Percentiles rank a stretch among this genome's conserved stretches.
These are phyloP conservation scores for Actinopyga echinites DNA, from an alignment of 53 echinoderm and acorn worm species.

Conservation along the genomic window DNA sequence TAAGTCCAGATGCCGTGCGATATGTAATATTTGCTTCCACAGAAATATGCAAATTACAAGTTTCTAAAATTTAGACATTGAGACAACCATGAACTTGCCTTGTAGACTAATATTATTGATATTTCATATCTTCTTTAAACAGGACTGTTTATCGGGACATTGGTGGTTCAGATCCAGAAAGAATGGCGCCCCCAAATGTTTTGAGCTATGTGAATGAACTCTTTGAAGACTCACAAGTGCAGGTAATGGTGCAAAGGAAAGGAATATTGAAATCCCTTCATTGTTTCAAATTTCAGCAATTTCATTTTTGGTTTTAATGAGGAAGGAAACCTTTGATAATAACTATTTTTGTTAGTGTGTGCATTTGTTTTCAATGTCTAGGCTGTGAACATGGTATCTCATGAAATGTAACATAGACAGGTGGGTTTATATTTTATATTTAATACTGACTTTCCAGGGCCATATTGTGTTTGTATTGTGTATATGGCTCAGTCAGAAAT, in stretches of 20 bases:
- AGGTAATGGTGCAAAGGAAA: background rate
- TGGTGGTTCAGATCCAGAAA: constrained; percentile 97
- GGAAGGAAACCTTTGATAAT: background rate
- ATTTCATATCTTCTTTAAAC: background rate
- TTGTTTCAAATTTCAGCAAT: background rate
- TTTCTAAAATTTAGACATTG: no score
- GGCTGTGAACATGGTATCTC: no score
- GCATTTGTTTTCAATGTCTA: no score
- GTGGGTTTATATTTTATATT: no score
- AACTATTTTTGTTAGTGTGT: no score
- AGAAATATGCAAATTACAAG: no score
- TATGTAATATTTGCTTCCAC: no score
- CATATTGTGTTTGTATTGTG: no score
- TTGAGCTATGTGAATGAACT: constrained; percentile 60
- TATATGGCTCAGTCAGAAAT: no score
- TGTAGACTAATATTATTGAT: background rate
- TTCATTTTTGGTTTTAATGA: background rate
- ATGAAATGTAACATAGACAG: no score
- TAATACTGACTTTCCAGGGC: no score
- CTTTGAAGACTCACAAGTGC: constrained; percentile 38
- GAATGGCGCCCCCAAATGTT: constrained; percentile 94
- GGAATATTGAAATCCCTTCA: background rate
- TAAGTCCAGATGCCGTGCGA: no score
- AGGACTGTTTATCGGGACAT: constrained; percentile 92
- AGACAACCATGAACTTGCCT: background rate